phyloP scores from a whole-genome alignment of 1,140 invertebrate genomes.

The Platorchestia sp. region DNA sequence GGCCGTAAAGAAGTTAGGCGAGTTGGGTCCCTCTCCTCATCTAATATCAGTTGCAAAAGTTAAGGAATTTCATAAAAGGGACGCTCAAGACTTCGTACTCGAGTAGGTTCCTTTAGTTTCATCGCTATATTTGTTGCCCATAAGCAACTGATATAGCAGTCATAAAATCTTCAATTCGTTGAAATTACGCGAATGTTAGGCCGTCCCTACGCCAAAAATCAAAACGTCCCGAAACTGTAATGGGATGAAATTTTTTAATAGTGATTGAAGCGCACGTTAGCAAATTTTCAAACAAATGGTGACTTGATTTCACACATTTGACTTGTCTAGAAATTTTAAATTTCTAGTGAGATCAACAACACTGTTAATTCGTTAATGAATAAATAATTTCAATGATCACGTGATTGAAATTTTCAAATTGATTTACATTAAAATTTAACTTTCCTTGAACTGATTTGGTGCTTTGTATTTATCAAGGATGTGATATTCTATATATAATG shows the following conservation, averaged over 20 bases:
- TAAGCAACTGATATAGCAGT: background rate
- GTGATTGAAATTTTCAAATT: too few relatives aligned
- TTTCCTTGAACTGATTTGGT: too few relatives aligned
- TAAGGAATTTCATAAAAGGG: constrained; percentile 47
- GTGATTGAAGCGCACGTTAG: background rate
- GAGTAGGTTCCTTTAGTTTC: background rate
- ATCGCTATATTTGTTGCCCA: background rate
- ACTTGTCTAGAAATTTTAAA: background rate
- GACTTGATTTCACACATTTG: background rate
- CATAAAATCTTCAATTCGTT: background rate
- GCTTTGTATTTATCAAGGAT: too few relatives aligned
- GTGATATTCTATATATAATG: too few relatives aligned
- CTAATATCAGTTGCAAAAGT: constrained; percentile 50
- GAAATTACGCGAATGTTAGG: background rate
- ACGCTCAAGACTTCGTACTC: background rate
- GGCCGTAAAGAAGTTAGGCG: constrained; percentile 48
- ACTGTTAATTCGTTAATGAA: too few relatives aligned
- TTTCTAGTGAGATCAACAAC: background rate
- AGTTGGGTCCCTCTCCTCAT: background rate
- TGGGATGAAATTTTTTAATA: background rate
- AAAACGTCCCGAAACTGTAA: background rate
- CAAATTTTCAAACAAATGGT: background rate
- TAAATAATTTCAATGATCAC: too few relatives aligned
- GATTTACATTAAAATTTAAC: too few relatives aligned
- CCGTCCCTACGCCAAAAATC: background rate